These are phyloP conservation scores for Porites divaricata DNA, from an alignment of 92 coral and sea anemone genomes.

Conservation along the genomic window DNA sequence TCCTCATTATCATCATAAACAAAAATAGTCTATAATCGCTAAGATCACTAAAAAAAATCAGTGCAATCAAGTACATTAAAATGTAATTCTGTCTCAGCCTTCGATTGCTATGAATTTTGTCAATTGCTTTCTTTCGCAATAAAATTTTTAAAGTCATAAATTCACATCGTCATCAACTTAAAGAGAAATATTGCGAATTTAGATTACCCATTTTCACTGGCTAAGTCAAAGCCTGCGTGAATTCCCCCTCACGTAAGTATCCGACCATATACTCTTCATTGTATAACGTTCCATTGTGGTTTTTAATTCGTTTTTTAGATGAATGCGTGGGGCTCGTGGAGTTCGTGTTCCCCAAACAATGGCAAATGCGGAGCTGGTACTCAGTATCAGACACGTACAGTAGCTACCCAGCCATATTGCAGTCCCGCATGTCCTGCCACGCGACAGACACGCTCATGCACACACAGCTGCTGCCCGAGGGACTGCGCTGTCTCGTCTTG, in stretches of 20 bases:
- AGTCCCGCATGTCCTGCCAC: conserved; percentile 80
- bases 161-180: not conserved
- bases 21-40: no score
- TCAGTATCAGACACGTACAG: conserved; percentile 65
- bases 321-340: conserved; percentile 84
- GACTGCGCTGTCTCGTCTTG: conserved; percentile 79
- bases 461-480: conserved; percentile 94
- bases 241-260: no score
- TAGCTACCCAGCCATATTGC: conserved; percentile 83
- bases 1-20: no score
- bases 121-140: no score
- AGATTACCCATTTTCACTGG: not conserved
- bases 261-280: no score
- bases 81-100: no score
- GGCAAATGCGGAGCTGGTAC: conserved; percentile 91
- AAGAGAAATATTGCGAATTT: no score
- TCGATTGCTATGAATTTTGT: no score
- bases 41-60: no score
- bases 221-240: no score
- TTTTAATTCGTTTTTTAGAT: conserved; percentile 44
- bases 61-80: no score
- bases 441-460: conserved; percentile 56
- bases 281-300: not conserved
- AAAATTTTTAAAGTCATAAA: no score
- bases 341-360: conserved; percentile 71